These are phyloP conservation scores for Clarias gariepinus DNA, from an alignment of 2,113 vertebrate species.

Conservation along the genomic window DNA sequence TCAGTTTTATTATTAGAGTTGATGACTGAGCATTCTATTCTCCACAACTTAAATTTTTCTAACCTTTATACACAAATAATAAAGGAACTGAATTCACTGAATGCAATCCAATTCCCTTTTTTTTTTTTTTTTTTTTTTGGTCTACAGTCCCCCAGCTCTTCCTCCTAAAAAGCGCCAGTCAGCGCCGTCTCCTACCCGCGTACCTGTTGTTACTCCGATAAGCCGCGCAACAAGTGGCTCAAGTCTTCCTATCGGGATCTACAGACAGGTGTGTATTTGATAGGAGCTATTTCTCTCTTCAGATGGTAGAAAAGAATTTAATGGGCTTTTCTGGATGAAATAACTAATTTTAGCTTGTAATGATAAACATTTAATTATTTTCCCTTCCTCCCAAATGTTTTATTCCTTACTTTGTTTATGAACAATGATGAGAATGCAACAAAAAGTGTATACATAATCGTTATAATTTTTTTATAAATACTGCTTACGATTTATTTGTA, in stretches of 20 bases:
- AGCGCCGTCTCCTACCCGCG: slow-evolving; percentile 88
- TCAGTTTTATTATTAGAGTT: neutral
- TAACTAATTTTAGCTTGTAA: no score
- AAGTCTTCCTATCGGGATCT: slow-evolving; percentile 68
- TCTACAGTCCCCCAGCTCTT: slow-evolving; percentile 83
- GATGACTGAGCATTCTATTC: neutral
- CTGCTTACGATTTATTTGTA: neutral
- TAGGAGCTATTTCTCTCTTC: neutral
- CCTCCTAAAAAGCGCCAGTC: slow-evolving; percentile 98
- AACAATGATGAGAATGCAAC: neutral
- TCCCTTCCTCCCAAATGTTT: neutral
- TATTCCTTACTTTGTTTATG: neutral
- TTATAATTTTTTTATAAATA: neutral
- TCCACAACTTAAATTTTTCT: neutral
- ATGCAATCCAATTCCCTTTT: neutral
- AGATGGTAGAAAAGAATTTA: neutral
- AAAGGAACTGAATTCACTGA: neutral
- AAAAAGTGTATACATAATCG: neutral
- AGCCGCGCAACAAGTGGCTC: slow-evolving; percentile 87
- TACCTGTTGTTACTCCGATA: slow-evolving; percentile 94
- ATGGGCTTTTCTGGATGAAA: no score
- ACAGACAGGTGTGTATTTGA: neutral
- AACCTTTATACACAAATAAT: neutral
- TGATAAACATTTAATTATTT: neutral
- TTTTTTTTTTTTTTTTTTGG: neutral